Evolutionary conservation across 2,113 vertebrate species (phyloP), one percentile per base, ranked within the genome.

Genomic region (Brienomyrus longianalis): DNA sequence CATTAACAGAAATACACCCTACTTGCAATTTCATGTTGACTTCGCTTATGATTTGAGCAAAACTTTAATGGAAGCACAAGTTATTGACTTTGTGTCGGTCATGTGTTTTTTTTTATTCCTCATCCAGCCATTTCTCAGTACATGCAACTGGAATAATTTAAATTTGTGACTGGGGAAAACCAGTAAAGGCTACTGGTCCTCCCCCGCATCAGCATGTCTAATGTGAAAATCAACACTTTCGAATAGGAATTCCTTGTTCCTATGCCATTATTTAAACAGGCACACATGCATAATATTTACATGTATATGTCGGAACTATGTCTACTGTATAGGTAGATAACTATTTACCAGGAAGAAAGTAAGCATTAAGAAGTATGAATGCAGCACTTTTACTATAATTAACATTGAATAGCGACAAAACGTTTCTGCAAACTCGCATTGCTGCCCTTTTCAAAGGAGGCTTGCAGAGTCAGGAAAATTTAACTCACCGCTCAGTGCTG

Each of bases 391-490:
- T 45, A 23, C 21, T 3, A 11, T 84, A 45, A 84, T 84, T 84
- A 48, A 43, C 43, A 84, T 23, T 48, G 45, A 48, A 84, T 48
- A n/a, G 23, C 48, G 45, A 7, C 17, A 84, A 84, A n/a, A 23
- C 7, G 8, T 48, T 84, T 48, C 45, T 48, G 9, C 39, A 13
- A 13, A 47, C 43, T 13, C 6, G 35, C 39, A 48, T 8, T 23
- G 21, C 39, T 48, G 21, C 17, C 83, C 83, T 84, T 84, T 84
- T 87, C 45, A 77, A 51, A 77, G 27, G 1, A 1, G 3, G 50
- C 62, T 48, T 35, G 88, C 62, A 88, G 47, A 35, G 47, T 77
- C 66, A 52, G n/a, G 88, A 88, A 88, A 77, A 35, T 35, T 19
- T 88, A 77, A 77, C 19, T 89, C 47, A 15, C 2, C n/a, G n/a